A percentile compares a stretch with the other conserved stretches of the same genome.
Conservation (phyloP, 2,113 vertebrate species). For the Lipotes vexillifer region DNA sequence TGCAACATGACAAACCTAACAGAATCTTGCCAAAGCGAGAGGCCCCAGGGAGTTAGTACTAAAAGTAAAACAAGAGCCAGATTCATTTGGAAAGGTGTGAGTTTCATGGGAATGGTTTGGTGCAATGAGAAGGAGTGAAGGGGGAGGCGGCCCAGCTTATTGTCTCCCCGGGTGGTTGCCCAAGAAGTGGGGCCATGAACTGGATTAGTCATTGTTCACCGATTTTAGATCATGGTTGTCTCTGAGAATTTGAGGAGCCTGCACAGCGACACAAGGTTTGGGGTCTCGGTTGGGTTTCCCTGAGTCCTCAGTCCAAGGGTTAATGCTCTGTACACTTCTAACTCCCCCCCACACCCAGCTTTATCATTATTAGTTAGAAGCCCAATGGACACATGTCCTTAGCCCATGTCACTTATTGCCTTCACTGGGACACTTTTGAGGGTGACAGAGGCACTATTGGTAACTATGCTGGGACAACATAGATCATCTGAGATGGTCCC, state of each 20-base stretch:
- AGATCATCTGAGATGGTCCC: accelerated
- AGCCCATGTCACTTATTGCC: neutral
- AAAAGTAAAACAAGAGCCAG: neutral
- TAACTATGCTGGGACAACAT: neutral
- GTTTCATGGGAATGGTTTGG: slow-evolving; percentile 28
- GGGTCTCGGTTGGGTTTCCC: neutral
- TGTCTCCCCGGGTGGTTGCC: neutral
- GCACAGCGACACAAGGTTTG: neutral
- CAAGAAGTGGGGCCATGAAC: neutral
- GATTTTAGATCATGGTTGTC: neutral
- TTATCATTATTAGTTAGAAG: neutral
- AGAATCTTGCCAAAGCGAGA: neutral
- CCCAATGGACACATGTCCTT: neutral
- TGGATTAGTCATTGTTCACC: neutral
- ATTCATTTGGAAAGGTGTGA: slow-evolving; percentile 21
- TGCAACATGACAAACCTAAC: neutral
- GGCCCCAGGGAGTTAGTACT: neutral
- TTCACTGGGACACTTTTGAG: neutral
- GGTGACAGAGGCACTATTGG: neutral
- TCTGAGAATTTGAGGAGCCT: neutral
- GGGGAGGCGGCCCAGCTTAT: neutral
- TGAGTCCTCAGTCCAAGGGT: neutral
- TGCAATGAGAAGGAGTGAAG: neutral
- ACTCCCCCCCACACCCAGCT: neutral
- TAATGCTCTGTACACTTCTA: neutral